A percentile compares a stretch with the other conserved stretches of the same genome.
These are phyloP conservation scores for Oligia latruncula DNA, from an alignment of 2,888 invertebrate species.

Conservation along the genomic window DNA sequence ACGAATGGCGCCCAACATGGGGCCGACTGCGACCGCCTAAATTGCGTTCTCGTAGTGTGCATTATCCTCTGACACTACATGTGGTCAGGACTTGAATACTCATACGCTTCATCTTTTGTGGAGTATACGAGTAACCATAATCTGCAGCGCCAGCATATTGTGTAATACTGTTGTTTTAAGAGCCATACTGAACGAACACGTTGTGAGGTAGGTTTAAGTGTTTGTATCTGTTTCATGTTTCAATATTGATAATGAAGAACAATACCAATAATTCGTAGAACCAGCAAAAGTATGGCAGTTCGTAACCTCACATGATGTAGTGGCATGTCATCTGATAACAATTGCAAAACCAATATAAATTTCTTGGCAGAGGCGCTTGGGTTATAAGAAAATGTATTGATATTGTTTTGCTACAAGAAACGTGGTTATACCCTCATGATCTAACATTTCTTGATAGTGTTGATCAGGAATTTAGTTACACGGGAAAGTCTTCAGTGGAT, in stretches of 20 bases:
- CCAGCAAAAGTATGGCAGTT: constrained; percentile 34
- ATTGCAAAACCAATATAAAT: constrained; percentile 76
- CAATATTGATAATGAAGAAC: constrained; percentile 3
- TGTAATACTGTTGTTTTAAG: constrained; percentile 16
- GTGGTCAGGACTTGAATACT: constrained; percentile 68
- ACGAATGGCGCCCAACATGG: constrained; percentile 74
- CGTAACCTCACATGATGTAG: constrained; percentile 63
- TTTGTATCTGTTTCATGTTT: not conserved
- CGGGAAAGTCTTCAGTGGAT: no score
- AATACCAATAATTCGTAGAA: constrained; percentile 19
- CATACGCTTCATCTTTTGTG: constrained; percentile 47
- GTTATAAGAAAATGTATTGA: constrained; percentile 79
- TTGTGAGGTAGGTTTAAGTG: not conserved
- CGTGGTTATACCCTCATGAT: no score
- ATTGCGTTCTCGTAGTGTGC: constrained; percentile 72
- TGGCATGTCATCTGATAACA: constrained; percentile 75
- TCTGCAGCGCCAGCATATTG: constrained; percentile 16
- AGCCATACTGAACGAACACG: constrained; percentile 3
- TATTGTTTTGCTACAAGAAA: no score
- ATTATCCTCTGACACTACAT: constrained; percentile 73
- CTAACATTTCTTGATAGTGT: no score
- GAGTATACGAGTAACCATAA: constrained; percentile 26
- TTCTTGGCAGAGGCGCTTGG: constrained; percentile 72
- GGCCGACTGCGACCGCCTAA: constrained; percentile 69
- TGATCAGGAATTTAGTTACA: no score